Evolutionary conservation across 2,113 vertebrate species (phyloP), one percentile per base, ranked within the genome.

Genomic region (Cisticola juncidis): DNA sequence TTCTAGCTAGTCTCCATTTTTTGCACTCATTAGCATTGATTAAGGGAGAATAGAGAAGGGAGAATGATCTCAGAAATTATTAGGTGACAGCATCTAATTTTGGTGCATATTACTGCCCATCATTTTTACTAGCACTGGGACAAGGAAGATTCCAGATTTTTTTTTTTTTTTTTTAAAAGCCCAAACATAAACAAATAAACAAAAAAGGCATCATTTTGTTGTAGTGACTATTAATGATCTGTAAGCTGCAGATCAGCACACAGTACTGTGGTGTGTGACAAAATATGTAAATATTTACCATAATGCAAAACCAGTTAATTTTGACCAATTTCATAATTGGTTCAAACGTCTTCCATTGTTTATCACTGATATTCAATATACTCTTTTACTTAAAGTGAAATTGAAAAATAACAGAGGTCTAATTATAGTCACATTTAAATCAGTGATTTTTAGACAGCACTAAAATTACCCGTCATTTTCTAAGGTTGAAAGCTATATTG

Each of bases 401-500:
- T 21, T 68, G 86, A 88, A 87, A 94, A 87, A 26, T 65, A 71
- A 85, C 21, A 73, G 13, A 76, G 15, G 2, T 51, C 29, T 91
- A 88, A 92, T 53, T 92, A 66, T 22, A 71, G 81, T 89, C 78
- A 57, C 47, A 13, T 89, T 79, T 90, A 51, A 91, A n/a, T 29
- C 36, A 58, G 8, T 90, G 48, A 45, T 72, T 91, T 90, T 93
- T 93, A 24, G 14, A n/a, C 15, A 2, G 24, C 18, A 90, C 90
- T 92, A 70, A 92, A 90, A 92, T 87, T 81, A 5, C 35, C 25
- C 88, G 48, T 53, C 38, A 82, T 91, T 95, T 93, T 58, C 65
- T 88, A 56, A 44, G 47, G 21, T 23, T 56, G 64, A 81, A 85
- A 26, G 11, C 48, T 88, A 58, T 60, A 79, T 14, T 42, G 33